These are phyloP conservation scores for Microtus montanus DNA, from an alignment of 2,113 vertebrate genomes.

Conservation along the genomic window DNA sequence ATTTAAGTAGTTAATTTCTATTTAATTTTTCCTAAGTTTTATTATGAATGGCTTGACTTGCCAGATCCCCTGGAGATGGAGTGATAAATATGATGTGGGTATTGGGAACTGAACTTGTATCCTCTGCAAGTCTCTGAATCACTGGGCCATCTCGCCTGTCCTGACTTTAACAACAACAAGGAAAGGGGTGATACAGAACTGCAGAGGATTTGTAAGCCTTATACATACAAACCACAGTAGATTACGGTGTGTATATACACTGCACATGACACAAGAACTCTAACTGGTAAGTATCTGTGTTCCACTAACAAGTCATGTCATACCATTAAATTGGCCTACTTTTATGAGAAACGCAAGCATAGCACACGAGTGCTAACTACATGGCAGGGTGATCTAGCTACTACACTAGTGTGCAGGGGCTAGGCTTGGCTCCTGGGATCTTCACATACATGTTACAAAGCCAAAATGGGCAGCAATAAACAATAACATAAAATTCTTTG, in stretches of 20 bases:
- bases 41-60: background rate
- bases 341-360: background rate
- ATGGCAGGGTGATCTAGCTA: background rate
- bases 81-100: background rate
- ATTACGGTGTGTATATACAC: background rate
- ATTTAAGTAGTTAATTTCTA: slow-evolving; percentile 21
- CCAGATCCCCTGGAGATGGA: background rate
- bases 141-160: background rate
- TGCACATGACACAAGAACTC: background rate
- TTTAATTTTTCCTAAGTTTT: slow-evolving; percentile 20
- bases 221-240: background rate
- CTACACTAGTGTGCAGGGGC: background rate
- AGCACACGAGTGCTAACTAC: background rate
- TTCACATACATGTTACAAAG: background rate
- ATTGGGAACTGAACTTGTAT: background rate
- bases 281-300: background rate
- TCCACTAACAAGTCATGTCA: background rate
- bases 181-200: background rate
- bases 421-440: background rate
- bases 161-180: background rate
- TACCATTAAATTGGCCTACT: background rate
- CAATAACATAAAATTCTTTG: background rate
- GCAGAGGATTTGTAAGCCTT: background rate
- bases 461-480: background rate
- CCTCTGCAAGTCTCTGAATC: background rate